phyloP scores from a whole-genome alignment of 2,888 invertebrate species.

The Asteroscopus sphinx region DNA sequence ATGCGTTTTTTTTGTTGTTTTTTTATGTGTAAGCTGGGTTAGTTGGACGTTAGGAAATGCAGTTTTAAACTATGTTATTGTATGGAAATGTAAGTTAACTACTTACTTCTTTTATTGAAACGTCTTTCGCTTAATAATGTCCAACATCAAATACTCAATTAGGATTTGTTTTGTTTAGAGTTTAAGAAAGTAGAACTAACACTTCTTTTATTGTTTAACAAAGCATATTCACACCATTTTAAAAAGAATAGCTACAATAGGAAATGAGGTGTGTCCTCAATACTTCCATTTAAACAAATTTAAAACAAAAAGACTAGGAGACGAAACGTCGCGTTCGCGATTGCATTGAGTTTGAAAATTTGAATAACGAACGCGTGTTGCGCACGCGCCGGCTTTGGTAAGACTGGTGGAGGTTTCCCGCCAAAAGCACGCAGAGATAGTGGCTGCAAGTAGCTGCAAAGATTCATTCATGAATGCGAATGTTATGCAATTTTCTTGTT shows the following conservation, averaged over 20 bases:
- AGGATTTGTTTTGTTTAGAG: conserved; percentile 73
- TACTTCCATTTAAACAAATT: conserved; percentile 83
- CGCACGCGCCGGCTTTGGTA: conserved; percentile 84
- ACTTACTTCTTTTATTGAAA: conserved; percentile 59
- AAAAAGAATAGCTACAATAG: conserved; percentile 81
- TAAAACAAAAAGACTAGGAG: conserved; percentile 80
- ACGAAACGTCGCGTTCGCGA: conserved; percentile 86
- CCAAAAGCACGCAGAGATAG: conserved; percentile 82
- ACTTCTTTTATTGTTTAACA: conserved; percentile 82
- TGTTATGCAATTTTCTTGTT: conserved; percentile 78
- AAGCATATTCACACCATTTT: conserved; percentile 86
- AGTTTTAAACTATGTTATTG: conserved; percentile 31
- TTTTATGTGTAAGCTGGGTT: conserved; percentile 44
- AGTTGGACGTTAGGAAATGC: conserved; percentile 18
- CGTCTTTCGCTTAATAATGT: conserved; percentile 54
- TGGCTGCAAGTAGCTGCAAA: conserved; percentile 69
- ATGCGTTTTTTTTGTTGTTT: conserved; percentile 12
- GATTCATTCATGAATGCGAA: conserved; percentile 80
- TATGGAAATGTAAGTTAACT: conserved; percentile 32
- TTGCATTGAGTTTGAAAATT: conserved; percentile 76
- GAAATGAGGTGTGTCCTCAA: conserved; percentile 86
- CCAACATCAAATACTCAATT: conserved; percentile 59
- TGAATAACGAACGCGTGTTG: conserved; percentile 82
- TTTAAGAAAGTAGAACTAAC: conserved; percentile 88
- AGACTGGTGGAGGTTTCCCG: conserved; percentile 85